Percentiles rank a stretch among this genome's conserved stretches.
These are phyloP conservation scores for Brachionus asplanchnoidis DNA, from an alignment of 1,140 invertebrate species.

Conservation along the genomic window DNA sequence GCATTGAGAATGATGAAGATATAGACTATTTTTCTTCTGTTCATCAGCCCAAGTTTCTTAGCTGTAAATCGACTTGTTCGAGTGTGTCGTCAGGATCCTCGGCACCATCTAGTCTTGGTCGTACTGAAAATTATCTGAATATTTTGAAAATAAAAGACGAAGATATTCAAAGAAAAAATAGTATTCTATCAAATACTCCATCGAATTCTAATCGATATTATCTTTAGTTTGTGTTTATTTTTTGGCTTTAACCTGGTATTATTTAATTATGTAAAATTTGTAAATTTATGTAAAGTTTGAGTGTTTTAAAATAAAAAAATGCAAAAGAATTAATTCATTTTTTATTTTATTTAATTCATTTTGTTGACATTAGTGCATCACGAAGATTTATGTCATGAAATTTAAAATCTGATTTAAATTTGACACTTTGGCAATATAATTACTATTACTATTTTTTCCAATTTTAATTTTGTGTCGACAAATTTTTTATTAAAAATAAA, in stretches of 20 bases:
- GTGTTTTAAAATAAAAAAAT: background rate
- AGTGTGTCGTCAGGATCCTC: background rate
- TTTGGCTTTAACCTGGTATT: background rate
- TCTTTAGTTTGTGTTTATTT: slow-evolving; percentile 17
- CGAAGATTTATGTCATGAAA: no score
- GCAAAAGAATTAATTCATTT: no score
- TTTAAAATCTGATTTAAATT: no score
- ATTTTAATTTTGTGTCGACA: no score
- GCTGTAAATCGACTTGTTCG: background rate
- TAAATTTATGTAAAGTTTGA: slow-evolving; percentile 9
- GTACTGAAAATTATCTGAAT: background rate
- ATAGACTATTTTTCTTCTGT: background rate
- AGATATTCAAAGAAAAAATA: background rate
- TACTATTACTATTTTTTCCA: no score
- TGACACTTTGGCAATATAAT: no score
- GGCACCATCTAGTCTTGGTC: background rate
- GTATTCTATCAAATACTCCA: background rate
- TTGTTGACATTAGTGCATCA: no score
- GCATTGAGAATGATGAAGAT: background rate
- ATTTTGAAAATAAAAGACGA: background rate
- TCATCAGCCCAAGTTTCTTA: slow-evolving; percentile 8
- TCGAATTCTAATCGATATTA: slow-evolving; percentile 14
- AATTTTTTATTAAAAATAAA: no score
- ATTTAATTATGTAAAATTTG: background rate
- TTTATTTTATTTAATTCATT: background rate